phyloP scores from a whole-genome alignment of 2,797 vertebrate genomes.

The Leptodactylus fallax region DNA sequence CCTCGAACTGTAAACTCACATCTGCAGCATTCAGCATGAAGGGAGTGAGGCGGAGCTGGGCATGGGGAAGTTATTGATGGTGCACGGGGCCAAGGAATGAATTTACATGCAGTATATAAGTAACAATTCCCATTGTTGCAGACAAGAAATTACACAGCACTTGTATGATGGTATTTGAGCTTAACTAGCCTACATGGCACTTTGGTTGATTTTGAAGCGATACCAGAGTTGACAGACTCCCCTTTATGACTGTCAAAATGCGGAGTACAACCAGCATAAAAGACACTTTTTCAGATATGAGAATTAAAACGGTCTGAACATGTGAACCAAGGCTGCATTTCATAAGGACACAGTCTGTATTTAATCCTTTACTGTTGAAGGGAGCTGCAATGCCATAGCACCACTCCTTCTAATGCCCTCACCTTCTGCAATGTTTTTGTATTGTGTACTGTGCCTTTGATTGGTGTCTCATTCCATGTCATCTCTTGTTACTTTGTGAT shows the following conservation, averaged over 20 bases:
- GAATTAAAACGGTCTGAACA: background rate
- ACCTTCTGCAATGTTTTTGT: constrained; percentile 48
- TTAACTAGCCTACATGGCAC: no score
- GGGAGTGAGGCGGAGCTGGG: no score
- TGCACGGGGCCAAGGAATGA: no score
- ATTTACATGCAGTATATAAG: no score
- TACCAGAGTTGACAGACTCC: no score
- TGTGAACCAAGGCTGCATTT: constrained; percentile 53
- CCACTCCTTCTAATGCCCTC: constrained; percentile 30
- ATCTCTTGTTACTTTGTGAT: constrained; percentile 53
- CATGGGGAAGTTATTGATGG: no score
- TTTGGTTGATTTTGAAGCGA: no score
- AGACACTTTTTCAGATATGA: background rate
- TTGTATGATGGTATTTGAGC: no score
- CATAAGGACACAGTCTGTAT: constrained; percentile 53
- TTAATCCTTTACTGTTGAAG: constrained; percentile 11
- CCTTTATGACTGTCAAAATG: background rate
- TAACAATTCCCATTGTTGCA: no score
- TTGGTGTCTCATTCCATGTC: constrained; percentile 34
- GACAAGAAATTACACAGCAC: no score
- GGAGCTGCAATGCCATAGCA: constrained; percentile 26
- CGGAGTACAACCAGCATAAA: background rate
- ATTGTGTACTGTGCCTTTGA: constrained; percentile 60
- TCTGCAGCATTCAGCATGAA: no score
- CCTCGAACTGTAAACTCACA: no score